Evolutionary conservation across 2,888 invertebrate species (phyloP).

Genomic region (Coleophora flavipennella): DNA sequence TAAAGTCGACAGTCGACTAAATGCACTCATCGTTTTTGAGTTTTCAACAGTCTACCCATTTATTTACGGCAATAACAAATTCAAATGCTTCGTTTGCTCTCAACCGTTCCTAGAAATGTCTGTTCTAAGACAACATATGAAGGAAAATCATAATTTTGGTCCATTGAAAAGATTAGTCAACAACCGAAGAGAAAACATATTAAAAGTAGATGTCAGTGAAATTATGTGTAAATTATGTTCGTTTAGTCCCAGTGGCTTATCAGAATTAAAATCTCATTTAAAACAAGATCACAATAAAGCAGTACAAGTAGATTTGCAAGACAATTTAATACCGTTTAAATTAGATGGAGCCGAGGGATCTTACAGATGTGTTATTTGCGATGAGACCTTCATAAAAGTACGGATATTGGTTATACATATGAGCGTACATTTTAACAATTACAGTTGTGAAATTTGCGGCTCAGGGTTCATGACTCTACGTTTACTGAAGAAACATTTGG

Average conservation of each 20-base stretch:
- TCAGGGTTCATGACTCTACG: constrained; percentile 61
- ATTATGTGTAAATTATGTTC: constrained; percentile 50
- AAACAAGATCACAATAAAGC: constrained; percentile 45
- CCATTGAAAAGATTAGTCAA: constrained; percentile 51
- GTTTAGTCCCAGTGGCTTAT: constrained; percentile 27
- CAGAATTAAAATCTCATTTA: constrained; percentile 46
- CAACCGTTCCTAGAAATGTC: constrained; percentile 50
- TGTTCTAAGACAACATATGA: constrained; percentile 47
- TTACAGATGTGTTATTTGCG: constrained; percentile 53
- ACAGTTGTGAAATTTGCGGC: constrained; percentile 62
- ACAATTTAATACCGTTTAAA: constrained; percentile 60
- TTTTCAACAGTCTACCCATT: constrained; percentile 60
- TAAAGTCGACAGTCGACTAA: constrained; percentile 42
- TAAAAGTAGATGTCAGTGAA: constrained; percentile 57
- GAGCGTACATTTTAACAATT: constrained; percentile 64
- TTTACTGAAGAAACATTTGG: constrained; percentile 56
- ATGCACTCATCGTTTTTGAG: constrained; percentile 54
- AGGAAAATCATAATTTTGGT: constrained; percentile 41
- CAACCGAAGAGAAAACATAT: constrained; percentile 49
- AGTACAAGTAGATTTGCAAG: constrained; percentile 49
- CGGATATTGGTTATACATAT: constrained; percentile 59
- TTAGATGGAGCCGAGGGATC: constrained; percentile 36
- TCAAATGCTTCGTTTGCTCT: constrained; percentile 60
- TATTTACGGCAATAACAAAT: constrained; percentile 57
- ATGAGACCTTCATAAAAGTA: constrained; percentile 52